Conservation (phyloP, 2,888 invertebrate species). For the Hoplodrina blanda region DNA sequence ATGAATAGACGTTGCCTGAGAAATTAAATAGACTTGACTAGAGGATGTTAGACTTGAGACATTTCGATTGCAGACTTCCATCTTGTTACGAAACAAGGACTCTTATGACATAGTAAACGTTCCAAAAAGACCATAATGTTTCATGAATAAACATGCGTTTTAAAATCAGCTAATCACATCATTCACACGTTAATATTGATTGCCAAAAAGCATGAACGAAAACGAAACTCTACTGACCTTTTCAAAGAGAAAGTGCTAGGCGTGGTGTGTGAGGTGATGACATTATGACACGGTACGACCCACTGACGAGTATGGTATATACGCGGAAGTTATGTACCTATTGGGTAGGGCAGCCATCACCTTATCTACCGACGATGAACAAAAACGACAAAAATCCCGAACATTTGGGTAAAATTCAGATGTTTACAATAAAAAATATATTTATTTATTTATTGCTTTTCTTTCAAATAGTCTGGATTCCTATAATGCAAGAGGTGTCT, state of each 20-base stretch:
- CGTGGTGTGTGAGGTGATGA: conserved; percentile 27
- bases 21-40: neutral
- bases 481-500: too few species aligned
- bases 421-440: too few species aligned
- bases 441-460: too few species aligned
- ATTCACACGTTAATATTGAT: conserved; percentile 6
- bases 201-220: conserved; percentile 12
- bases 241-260: conserved; percentile 64
- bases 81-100: neutral
- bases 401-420: too few species aligned
- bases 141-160: conserved; percentile 3
- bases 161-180: neutral
- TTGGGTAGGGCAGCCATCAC: too few species aligned
- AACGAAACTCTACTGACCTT: conserved; percentile 44
- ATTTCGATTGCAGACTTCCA: neutral
- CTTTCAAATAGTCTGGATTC: too few species aligned
- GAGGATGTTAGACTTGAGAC: neutral
- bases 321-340: conserved; percentile 26
- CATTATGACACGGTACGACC: conserved; percentile 47
- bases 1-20: too few species aligned
- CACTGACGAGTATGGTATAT: conserved; percentile 26
- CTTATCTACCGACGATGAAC: too few species aligned
- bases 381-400: too few species aligned
- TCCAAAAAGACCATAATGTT: neutral
- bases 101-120: too few species aligned